Conservation (phyloP, 2,113 vertebrate species). For the Mesitornis unicolor region DNA sequence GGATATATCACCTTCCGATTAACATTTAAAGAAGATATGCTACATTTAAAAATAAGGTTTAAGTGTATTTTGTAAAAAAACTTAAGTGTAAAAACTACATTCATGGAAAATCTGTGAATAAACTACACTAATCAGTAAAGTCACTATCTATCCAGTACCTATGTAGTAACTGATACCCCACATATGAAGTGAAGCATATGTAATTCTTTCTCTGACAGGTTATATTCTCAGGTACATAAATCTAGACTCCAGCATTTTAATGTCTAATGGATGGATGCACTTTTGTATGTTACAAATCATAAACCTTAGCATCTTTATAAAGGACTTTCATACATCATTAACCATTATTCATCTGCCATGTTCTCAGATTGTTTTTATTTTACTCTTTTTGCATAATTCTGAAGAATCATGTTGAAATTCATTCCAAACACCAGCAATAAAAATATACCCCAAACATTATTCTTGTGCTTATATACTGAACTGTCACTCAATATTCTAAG, state of each 20-base stretch:
- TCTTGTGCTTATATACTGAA: not conserved
- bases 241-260: not conserved
- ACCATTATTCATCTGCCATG: not conserved
- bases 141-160: not conserved
- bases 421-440: not conserved
- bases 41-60: not conserved
- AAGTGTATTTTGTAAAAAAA: not conserved
- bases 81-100: not conserved
- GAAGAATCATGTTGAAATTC: not conserved
- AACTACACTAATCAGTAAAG: not conserved
- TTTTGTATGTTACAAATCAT: not conserved
- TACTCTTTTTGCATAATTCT: not conserved
- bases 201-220: not conserved
- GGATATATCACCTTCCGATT: not conserved
- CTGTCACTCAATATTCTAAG: not conserved
- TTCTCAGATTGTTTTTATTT: not conserved
- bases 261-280: not conserved
- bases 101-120: not conserved
- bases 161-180: not conserved
- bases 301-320: not conserved
- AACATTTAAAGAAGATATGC: not conserved
- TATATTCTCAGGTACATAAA: not conserved
- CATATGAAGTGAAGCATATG: not conserved
- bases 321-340: not conserved
- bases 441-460: not conserved